Conservation (phyloP, 2,113 vertebrate genomes). For the Nerophis ophidion region DNA sequence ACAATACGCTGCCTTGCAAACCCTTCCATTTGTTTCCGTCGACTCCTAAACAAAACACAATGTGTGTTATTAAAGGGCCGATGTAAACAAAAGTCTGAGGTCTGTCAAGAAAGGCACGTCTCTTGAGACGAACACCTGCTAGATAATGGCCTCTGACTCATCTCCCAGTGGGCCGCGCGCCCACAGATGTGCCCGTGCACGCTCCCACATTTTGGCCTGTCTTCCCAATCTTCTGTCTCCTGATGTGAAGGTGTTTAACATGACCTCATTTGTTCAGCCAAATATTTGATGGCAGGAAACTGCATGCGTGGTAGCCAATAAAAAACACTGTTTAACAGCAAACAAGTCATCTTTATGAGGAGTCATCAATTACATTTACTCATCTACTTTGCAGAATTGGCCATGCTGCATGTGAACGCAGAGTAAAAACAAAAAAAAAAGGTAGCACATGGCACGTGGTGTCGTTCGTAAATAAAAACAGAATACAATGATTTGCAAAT, state of each 20-base stretch:
- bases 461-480: too few relatives aligned
- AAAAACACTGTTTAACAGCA: background rate
- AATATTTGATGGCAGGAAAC: background rate
- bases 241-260: conserved; percentile 4
- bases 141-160: conserved; percentile 63
- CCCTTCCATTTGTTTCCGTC: too few relatives aligned
- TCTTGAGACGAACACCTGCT: conserved; percentile 55
- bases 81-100: conserved; percentile 19
- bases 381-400: too few relatives aligned
- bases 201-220: conserved; percentile 7
- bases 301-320: background rate
- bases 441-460: too few relatives aligned
- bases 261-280: background rate
- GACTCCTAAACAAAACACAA: background rate
- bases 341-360: too few relatives aligned
- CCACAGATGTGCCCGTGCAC: conserved; percentile 34
- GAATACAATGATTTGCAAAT: too few relatives aligned
- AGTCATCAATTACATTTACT: too few relatives aligned
- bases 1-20: too few relatives aligned
- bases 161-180: conserved; percentile 28
- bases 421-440: too few relatives aligned
- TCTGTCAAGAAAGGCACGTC: conserved; percentile 18
- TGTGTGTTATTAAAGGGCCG: background rate
- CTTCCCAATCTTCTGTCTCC: conserved; percentile 22
- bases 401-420: too few relatives aligned